phyloP scores from a whole-genome alignment of 1,140 invertebrate species.

The Apis laboriosa region DNA sequence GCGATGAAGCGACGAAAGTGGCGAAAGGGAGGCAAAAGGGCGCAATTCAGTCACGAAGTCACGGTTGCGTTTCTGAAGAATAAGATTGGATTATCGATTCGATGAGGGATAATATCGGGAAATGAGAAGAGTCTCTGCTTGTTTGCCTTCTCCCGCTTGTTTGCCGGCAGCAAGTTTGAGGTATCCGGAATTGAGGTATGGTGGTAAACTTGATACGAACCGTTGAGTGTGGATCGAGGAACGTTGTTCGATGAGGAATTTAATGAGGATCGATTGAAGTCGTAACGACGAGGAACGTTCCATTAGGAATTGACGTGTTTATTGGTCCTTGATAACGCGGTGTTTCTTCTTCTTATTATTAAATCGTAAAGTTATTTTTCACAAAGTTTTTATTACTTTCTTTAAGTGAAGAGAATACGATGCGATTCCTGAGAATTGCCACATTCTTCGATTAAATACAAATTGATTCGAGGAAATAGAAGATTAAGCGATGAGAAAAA shows the following conservation, averaged over 20 bases:
- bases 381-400: too few relatives aligned
- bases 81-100: background rate
- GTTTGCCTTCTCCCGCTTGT: background rate
- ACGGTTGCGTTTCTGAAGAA: background rate
- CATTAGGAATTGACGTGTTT: too few relatives aligned
- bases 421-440: background rate
- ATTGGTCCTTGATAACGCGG: too few relatives aligned
- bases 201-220: background rate
- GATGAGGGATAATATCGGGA: background rate
- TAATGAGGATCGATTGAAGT: background rate
- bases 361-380: too few relatives aligned
- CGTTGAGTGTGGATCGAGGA: too few relatives aligned
- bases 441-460: background rate
- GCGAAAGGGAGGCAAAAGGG: background rate
- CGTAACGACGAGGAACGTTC: too few relatives aligned
- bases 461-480: background rate
- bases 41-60: background rate
- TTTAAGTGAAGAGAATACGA: too few relatives aligned
- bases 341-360: too few relatives aligned
- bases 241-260: background rate
- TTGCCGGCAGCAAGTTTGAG: background rate
- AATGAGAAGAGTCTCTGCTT: background rate
- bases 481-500: too few relatives aligned
- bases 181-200: too few relatives aligned
- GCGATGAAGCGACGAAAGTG: background rate